phyloP scores from a whole-genome alignment of 2,113 vertebrate species.

The Zosterops pallidus region DNA sequence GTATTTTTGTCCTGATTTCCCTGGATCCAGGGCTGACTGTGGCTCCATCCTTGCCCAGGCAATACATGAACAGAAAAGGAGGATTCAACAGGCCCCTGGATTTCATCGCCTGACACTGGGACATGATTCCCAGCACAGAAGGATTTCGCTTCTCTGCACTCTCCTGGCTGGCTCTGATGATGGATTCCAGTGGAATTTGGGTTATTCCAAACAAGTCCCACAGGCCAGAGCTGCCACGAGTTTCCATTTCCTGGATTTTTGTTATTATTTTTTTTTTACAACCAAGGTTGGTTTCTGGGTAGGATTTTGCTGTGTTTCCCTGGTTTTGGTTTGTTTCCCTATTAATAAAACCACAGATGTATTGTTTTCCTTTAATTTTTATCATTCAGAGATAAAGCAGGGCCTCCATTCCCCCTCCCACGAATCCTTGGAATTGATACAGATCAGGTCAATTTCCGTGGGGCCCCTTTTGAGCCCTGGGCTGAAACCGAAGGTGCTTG shows the following conservation, averaged over 20 bases:
- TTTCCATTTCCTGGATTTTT: not conserved
- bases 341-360: not conserved
- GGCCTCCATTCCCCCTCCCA: not conserved
- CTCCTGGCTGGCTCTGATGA: not conserved
- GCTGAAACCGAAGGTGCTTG: not conserved
- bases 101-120: slow-evolving; percentile 87
- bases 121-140: fast-evolving
- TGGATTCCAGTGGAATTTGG: not conserved
- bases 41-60: slow-evolving; percentile 67
- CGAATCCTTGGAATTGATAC: not conserved
- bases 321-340: not conserved
- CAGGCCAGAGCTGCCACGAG: not conserved
- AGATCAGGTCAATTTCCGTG: not conserved
- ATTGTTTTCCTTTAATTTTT: not conserved
- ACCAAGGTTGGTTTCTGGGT: not conserved
- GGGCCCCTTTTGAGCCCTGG: not conserved
- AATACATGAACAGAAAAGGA: slow-evolving; percentile 99
- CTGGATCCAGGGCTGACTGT: not conserved
- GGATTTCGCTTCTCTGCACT: not conserved
- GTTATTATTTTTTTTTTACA: not conserved
- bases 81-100: slow-evolving; percentile 98
- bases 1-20: fast-evolving
- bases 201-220: slow-evolving; percentile 8
- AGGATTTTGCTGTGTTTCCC: not conserved
- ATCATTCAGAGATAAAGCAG: not conserved